These are phyloP conservation scores for Hypolimnas misippus DNA, from an alignment of 2,888 invertebrate species.

Conservation along the genomic window DNA sequence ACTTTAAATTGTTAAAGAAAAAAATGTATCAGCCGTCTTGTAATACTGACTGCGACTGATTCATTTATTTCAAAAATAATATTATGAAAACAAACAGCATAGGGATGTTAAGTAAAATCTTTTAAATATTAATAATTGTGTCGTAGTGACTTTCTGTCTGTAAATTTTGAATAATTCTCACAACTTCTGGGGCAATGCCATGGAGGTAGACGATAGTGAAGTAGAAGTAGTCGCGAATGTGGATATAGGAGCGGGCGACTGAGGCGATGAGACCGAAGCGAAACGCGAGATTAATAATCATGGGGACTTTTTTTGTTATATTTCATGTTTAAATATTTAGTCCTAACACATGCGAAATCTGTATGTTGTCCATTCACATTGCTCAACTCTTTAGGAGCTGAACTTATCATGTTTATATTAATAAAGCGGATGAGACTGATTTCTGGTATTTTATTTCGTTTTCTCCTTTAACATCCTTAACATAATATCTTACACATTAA, in stretches of 20 bases:
- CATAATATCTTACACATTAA: too few species aligned
- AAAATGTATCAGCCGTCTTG: slow-evolving; percentile 6
- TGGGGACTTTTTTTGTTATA: slow-evolving; percentile 19
- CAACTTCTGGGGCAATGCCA: slow-evolving; percentile 54
- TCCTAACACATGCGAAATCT: slow-evolving; percentile 30
- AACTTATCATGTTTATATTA: slow-evolving; percentile 46
- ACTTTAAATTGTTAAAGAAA: slow-evolving; percentile 1
- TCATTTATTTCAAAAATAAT: slow-evolving; percentile 19
- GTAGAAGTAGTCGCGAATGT: slow-evolving; percentile 27
- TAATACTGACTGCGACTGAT: slow-evolving; percentile 1
- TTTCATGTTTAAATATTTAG: slow-evolving; percentile 31
- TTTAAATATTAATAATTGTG: not conserved
- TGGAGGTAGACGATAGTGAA: slow-evolving; percentile 38
- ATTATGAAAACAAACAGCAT: slow-evolving; percentile 10
- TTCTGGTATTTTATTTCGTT: slow-evolving; percentile 51
- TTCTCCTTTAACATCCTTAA: slow-evolving; percentile 12
- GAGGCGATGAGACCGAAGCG: slow-evolving; percentile 5
- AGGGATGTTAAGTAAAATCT: not conserved
- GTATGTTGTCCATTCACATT: slow-evolving; percentile 51
- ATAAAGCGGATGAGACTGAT: slow-evolving; percentile 76
- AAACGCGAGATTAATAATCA: not conserved
- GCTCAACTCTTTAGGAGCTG: slow-evolving; percentile 57
- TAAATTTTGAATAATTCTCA: slow-evolving; percentile 25
- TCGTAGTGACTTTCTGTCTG: slow-evolving; percentile 3
- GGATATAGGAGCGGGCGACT: slow-evolving; percentile 30